Percentiles rank a stretch among this genome's conserved stretches.
These are phyloP conservation scores for Micromys minutus DNA, from an alignment of 2,113 vertebrate species.

Conservation along the genomic window DNA sequence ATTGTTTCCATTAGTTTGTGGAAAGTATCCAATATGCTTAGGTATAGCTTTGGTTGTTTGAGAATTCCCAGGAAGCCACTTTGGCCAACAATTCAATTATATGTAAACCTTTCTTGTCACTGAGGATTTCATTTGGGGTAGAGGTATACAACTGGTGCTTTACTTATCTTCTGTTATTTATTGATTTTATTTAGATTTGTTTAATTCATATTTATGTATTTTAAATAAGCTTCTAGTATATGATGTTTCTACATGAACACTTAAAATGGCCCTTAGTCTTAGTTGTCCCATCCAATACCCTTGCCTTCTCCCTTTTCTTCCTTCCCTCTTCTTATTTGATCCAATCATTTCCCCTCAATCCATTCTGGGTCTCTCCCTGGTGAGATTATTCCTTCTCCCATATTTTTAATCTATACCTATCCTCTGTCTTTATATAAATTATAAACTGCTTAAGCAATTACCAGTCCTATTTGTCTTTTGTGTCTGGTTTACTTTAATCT, in stretches of 20 bases:
- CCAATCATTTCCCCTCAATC: background rate
- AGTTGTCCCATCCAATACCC: background rate
- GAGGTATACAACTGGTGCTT: background rate
- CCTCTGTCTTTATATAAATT: background rate
- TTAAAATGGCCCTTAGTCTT: background rate
- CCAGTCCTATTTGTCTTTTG: background rate
- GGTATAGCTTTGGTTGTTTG: background rate
- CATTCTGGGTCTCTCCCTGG: background rate
- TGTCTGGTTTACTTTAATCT: background rate
- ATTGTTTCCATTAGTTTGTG: background rate
- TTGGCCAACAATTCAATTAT: background rate
- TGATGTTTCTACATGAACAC: background rate
- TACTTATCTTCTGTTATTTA: background rate
- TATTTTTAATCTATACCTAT: background rate
- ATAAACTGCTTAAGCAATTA: background rate
- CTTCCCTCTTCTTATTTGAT: background rate
- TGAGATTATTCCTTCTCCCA: background rate
- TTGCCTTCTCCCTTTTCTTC: background rate
- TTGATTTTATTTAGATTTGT: background rate
- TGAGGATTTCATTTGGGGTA: background rate
- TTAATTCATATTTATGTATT: background rate
- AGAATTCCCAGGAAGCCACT: background rate
- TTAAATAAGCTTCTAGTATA: background rate
- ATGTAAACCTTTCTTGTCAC: accelerated
- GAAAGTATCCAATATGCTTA: background rate